Percentiles rank a stretch among this genome's conserved stretches.
Evolutionary conservation across 2,888 invertebrate species (phyloP).

Genomic region (Drosophila mayaguana): DNA sequence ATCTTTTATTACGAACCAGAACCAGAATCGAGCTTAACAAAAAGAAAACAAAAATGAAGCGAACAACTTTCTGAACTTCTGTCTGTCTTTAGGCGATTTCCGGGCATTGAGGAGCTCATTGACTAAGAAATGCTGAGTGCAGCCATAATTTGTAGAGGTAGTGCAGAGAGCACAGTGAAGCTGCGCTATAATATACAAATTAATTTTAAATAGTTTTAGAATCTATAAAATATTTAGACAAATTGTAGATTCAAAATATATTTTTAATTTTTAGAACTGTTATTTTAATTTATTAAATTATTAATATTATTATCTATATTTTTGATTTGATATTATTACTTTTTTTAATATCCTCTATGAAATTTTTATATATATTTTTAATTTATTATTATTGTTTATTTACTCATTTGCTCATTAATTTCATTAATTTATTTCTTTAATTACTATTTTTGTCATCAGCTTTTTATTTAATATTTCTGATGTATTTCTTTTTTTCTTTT

Average conservation of each 20-base stretch:
- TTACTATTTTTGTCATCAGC: no score
- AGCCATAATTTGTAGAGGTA: conserved; percentile 22
- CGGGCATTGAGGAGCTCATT: conserved; percentile 40
- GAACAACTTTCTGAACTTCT: conserved; percentile 64
- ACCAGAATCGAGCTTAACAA: conserved; percentile 53
- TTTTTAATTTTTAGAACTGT: no score
- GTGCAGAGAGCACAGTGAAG: conserved; percentile 8
- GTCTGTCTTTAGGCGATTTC: conserved; percentile 46
- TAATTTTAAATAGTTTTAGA: neutral
- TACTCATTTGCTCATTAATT: neutral
- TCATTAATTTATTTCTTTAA: neutral
- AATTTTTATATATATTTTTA: neutral
- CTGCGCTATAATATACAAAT: neutral
- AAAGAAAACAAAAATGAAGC: conserved; percentile 6
- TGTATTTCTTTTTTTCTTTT: no score
- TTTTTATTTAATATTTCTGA: no score
- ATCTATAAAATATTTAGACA: neutral
- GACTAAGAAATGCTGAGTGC: conserved; percentile 44
- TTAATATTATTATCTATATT: no score
- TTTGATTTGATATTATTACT: no score
- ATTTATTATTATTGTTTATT: neutral
- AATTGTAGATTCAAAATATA: no score
- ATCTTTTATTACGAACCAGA: conserved; percentile 41
- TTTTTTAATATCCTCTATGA: no score
- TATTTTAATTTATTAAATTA: no score